Conservation (phyloP, 2,888 invertebrate species). For the Drosophila kambysellisi region DNA sequence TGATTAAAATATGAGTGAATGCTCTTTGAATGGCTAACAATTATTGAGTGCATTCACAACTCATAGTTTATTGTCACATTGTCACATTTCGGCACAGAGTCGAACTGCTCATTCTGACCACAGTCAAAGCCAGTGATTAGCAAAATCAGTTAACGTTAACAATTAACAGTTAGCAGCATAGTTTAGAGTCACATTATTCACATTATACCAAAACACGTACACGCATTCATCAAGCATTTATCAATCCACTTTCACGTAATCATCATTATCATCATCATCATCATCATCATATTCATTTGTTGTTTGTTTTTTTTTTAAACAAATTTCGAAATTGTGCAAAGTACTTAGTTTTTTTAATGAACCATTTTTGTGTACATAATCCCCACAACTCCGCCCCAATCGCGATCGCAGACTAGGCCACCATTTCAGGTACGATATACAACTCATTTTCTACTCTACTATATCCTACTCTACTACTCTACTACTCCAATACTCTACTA, state of each 20-base stretch:
- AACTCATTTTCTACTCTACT: conserved; percentile 74
- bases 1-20: conserved; percentile 3
- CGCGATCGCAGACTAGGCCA: conserved; percentile 84
- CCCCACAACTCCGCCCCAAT: conserved; percentile 79
- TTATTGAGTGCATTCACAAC: neutral
- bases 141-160: conserved; percentile 22
- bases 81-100: conserved; percentile 30
- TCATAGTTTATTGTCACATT: neutral
- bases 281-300: conserved; percentile 33
- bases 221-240: conserved; percentile 48
- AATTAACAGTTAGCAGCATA: conserved; percentile 37
- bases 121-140: conserved; percentile 14
- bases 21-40: neutral
- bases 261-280: conserved; percentile 45
- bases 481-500: conserved; percentile 17
- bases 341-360: conserved; percentile 75
- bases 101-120: conserved; percentile 37
- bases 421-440: conserved; percentile 85
- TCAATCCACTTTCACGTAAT: conserved; percentile 39
- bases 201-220: conserved; percentile 47
- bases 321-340: conserved; percentile 76
- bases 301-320: conserved; percentile 34
- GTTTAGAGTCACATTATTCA: conserved; percentile 43
- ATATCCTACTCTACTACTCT: conserved; percentile 49
- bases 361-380: conserved; percentile 83